Evolutionary conservation across 2,113 vertebrate species (phyloP).

Genomic region (Grallaria varia): DNA sequence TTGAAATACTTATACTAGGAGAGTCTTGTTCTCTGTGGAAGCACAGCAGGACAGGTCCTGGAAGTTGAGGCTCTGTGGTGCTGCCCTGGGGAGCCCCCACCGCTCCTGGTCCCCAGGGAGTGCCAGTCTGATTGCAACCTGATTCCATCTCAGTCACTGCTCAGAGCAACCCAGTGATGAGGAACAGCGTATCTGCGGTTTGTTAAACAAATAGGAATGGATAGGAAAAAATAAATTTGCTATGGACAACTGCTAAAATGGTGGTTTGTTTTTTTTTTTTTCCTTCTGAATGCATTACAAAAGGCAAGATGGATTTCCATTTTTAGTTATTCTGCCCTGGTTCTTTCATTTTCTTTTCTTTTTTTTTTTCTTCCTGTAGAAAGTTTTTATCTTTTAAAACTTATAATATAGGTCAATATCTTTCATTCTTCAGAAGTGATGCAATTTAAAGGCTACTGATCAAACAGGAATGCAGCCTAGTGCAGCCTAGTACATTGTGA

Average conservation of each 20-base stretch:
- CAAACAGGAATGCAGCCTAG: not conserved
- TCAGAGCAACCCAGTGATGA: not conserved
- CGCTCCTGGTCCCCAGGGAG: fast-evolving
- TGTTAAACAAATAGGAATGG: not conserved
- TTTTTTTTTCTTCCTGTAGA: not conserved
- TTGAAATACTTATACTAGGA: not conserved
- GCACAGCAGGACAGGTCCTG: not conserved
- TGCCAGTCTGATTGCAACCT: not conserved
- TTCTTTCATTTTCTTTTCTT: not conserved
- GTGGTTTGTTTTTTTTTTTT: no score
- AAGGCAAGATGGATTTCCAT: not conserved
- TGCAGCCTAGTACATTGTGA: not conserved
- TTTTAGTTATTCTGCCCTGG: not conserved
- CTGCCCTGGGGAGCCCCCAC: not conserved
- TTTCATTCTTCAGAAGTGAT: not conserved
- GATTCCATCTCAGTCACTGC: not conserved
- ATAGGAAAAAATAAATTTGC: not conserved
- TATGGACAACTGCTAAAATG: not conserved
- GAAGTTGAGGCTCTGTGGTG: not conserved
- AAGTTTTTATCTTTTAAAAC: not conserved
- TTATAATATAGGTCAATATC: fast-evolving
- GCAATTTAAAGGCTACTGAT: not conserved
- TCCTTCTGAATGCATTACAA: not conserved
- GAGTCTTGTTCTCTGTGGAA: not conserved
- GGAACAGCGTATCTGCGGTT: not conserved